These are phyloP conservation scores for Phrynocephalus forsythii DNA, from an alignment of 2,797 vertebrate species.

Conservation along the genomic window DNA sequence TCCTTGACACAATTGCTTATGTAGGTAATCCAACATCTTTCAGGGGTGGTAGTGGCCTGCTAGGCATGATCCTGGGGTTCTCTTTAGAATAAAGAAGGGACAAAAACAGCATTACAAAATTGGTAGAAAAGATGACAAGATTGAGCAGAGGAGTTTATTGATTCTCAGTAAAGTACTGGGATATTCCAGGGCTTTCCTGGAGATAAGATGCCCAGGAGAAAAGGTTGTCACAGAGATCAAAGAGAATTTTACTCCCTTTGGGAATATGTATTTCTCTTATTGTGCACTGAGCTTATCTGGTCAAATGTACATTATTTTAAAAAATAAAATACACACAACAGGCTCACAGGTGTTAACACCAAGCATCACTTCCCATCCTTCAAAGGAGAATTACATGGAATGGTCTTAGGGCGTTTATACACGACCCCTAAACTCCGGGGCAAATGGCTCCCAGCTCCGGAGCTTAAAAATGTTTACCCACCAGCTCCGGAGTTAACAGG, in stretches of 20 bases:
- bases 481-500: too few species aligned
- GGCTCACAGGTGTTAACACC: constrained; percentile 51
- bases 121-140: constrained; percentile 46
- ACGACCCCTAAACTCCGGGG: too few species aligned
- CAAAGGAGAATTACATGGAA: neutral
- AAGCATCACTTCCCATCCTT: constrained; percentile 44
- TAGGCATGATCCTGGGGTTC: constrained; percentile 65
- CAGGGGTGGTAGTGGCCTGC: constrained; percentile 62
- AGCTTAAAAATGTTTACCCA: too few species aligned
- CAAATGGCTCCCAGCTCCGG: too few species aligned
- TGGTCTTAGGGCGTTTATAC: constrained; percentile 2
- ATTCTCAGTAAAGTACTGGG: constrained; percentile 50
- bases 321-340: constrained; percentile 58
- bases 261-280: constrained; percentile 63
- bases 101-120: constrained; percentile 39
- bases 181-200: constrained; percentile 23
- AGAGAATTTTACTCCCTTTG: constrained; percentile 56
- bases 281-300: constrained; percentile 57
- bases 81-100: constrained; percentile 59
- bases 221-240: constrained; percentile 64
- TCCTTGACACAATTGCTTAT: constrained; percentile 65
- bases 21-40: constrained; percentile 55
- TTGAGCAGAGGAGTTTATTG: constrained; percentile 37
- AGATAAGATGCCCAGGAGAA: constrained; percentile 65
- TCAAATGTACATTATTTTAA: constrained; percentile 58